Conservation (phyloP, 2,113 vertebrate genomes). For the Isurus oxyrinchus region DNA sequence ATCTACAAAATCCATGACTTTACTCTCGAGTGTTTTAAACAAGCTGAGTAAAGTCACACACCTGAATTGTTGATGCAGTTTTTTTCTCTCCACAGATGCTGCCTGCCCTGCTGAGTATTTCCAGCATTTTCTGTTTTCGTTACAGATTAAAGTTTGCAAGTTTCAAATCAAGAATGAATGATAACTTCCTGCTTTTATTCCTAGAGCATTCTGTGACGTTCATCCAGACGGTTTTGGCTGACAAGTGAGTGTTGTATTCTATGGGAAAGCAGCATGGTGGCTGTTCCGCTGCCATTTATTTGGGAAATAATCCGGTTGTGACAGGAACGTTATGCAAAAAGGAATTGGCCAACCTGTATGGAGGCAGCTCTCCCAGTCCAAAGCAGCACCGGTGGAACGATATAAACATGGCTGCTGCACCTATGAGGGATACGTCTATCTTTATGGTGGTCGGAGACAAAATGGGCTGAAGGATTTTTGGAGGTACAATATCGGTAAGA, state of each 20-base stretch:
- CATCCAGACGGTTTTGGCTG: neutral
- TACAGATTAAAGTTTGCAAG: neutral
- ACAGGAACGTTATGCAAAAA: neutral
- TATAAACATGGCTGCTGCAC: slow-evolving; percentile 67
- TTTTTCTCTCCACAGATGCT: too few species aligned
- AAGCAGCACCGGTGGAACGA: slow-evolving; percentile 60
- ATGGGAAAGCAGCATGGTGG: neutral
- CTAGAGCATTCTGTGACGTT: neutral
- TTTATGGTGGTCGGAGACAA: slow-evolving; percentile 65
- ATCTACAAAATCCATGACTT: neutral
- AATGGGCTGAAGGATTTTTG: slow-evolving; percentile 67
- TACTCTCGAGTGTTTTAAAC: neutral
- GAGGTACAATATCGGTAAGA: slow-evolving; percentile 71
- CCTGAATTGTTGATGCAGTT: too few species aligned
- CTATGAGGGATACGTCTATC: slow-evolving; percentile 59
- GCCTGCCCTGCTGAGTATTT: too few species aligned
- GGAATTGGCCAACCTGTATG: slow-evolving; percentile 43
- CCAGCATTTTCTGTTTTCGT: neutral
- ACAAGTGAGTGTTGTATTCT: neutral
- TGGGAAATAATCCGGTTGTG: neutral
- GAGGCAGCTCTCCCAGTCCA: slow-evolving; percentile 56
- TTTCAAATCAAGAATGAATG: neutral
- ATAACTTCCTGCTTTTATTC: neutral
- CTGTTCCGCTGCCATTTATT: neutral
- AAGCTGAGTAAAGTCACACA: neutral